These are phyloP conservation scores for Meghimatium bilineatum DNA, from an alignment of 2,888 invertebrate genomes.

Conservation along the genomic window DNA sequence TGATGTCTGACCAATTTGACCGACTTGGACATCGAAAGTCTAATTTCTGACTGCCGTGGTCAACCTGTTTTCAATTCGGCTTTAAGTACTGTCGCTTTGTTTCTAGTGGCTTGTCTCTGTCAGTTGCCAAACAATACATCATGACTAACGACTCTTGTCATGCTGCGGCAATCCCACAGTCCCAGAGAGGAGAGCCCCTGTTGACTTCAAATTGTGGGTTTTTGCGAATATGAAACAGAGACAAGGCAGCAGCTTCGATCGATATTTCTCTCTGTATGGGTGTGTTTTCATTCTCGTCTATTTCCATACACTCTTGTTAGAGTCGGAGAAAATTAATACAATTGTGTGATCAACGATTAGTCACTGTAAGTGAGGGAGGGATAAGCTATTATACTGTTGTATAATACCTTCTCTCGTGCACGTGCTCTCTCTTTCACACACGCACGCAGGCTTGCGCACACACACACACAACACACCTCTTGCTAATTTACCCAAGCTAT, in stretches of 20 bases:
- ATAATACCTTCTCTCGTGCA: no score
- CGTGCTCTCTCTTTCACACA: no score
- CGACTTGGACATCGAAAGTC: background rate
- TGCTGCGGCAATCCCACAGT: background rate
- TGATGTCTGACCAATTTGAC: background rate
- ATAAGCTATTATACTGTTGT: no score
- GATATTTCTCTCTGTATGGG: background rate
- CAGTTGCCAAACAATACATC: slow-evolving; percentile 41
- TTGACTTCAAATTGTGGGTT: background rate
- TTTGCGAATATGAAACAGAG: background rate
- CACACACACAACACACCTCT: no score
- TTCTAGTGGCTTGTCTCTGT: slow-evolving; percentile 5
- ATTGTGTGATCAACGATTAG: background rate
- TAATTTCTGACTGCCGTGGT: background rate
- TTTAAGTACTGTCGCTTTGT: slow-evolving; percentile 24
- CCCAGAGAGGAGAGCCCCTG: background rate
- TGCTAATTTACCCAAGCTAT: no score
- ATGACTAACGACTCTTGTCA: slow-evolving; percentile 23
- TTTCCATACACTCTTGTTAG: background rate
- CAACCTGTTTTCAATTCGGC: slow-evolving; percentile 27
- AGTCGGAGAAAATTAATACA: background rate
- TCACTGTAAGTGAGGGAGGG: background rate
- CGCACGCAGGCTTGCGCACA: no score
- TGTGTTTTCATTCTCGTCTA: no score
- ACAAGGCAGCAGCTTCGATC: background rate